These are phyloP conservation scores for Mechanitis messenoides DNA, from an alignment of 2,888 invertebrate genomes.

Conservation along the genomic window DNA sequence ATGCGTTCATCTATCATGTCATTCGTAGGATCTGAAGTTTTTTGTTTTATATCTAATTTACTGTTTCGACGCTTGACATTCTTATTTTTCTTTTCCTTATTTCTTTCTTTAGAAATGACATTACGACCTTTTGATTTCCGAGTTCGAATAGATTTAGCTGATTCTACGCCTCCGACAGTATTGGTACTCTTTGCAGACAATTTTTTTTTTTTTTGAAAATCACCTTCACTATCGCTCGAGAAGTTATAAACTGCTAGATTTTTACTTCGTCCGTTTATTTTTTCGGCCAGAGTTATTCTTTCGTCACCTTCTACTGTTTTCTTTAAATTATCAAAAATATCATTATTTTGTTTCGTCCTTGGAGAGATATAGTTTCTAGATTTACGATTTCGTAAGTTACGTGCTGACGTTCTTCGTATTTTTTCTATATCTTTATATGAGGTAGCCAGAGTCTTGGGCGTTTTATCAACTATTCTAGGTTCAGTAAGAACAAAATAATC, in stretches of 20 bases:
- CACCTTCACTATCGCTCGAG: conserved; percentile 60
- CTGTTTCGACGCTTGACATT: conserved; percentile 22
- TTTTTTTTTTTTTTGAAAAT: conserved; percentile 35
- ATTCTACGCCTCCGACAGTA: neutral
- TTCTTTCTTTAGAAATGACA: neutral
- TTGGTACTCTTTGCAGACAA: conserved; percentile 20
- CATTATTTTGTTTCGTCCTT: conserved; percentile 44
- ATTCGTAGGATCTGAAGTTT: conserved; percentile 19
- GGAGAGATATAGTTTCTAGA: conserved; percentile 41
- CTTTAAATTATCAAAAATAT: conserved; percentile 53
- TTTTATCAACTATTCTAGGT: conserved; percentile 32
- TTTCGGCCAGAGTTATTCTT: conserved; percentile 39
- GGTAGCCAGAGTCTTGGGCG: conserved; percentile 39
- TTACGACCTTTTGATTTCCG: neutral
- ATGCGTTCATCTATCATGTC: conserved; percentile 53
- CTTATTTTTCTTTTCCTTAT: conserved; percentile 10
- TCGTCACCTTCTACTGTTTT: conserved; percentile 41
- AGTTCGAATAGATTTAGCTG: neutral
- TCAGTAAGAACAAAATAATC: conserved; percentile 13
- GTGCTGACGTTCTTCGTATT: conserved; percentile 41
- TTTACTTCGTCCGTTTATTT: conserved; percentile 20
- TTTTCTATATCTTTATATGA: conserved; percentile 57
- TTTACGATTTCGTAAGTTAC: conserved; percentile 37
- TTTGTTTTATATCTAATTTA: conserved; percentile 24
- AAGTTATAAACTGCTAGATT: conserved; percentile 50